Percentiles rank a stretch among this genome's conserved stretches.
Conservation (phyloP, 2,888 invertebrate genomes). For the Tetanocera ferruginea region DNA sequence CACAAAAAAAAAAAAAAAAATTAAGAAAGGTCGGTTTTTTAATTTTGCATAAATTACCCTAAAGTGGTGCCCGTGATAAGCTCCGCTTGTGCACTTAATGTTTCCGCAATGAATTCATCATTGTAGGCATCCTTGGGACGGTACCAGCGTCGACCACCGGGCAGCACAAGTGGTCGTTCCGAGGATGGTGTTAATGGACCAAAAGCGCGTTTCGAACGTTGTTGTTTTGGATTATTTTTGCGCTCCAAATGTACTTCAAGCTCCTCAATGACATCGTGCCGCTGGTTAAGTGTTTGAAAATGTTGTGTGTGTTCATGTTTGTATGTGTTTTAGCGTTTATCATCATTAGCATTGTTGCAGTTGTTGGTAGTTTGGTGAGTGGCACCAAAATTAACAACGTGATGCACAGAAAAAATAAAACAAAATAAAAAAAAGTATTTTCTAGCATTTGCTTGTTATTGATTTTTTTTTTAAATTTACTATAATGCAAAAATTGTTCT, state of each 20-base stretch:
- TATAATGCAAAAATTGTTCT: background rate
- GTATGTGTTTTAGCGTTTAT: slow-evolving; percentile 11
- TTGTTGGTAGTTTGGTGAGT: too few species aligned
- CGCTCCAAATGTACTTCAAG: slow-evolving; percentile 71
- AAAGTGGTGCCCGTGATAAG: slow-evolving; percentile 86
- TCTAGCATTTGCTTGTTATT: slow-evolving; percentile 22
- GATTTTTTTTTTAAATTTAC: background rate
- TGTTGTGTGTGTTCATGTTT: background rate
- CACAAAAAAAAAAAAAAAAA: background rate
- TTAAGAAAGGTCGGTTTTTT: background rate
- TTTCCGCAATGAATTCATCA: slow-evolving; percentile 89
- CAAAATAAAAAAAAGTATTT: slow-evolving; percentile 37
- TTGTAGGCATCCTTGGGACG: slow-evolving; percentile 90
- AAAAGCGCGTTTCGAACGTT: slow-evolving; percentile 71
- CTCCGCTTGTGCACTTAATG: slow-evolving; percentile 87
- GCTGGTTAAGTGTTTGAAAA: slow-evolving; percentile 32
- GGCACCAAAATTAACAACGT: too few species aligned
- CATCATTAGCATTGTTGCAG: slow-evolving; percentile 18
- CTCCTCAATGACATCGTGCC: slow-evolving; percentile 69
- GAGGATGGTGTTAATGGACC: slow-evolving; percentile 76
- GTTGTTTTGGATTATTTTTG: slow-evolving; percentile 70
- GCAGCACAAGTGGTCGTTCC: slow-evolving; percentile 80
- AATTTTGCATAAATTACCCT: slow-evolving; percentile 75
- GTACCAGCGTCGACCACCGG: slow-evolving; percentile 84
- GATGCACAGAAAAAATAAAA: slow-evolving; percentile 42